Conservation (phyloP, 2,113 vertebrate species). For the Heterochromis multidens region DNA sequence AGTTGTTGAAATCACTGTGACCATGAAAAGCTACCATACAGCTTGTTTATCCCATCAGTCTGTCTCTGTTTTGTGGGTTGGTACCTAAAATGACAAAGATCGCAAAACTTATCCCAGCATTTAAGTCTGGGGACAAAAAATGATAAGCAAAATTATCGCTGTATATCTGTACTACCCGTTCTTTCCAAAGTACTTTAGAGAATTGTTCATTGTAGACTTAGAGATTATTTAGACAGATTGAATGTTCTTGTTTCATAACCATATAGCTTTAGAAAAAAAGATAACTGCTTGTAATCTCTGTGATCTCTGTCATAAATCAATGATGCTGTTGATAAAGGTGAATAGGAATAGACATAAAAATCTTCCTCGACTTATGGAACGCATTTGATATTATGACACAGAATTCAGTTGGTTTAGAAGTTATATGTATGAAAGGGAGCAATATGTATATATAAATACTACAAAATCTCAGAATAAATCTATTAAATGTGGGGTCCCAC, state of each 20-base stretch:
- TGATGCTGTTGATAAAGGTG: neutral
- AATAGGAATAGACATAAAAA: neutral
- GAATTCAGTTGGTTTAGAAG: no score
- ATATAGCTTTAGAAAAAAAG: neutral
- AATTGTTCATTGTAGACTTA: neutral
- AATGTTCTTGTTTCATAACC: neutral
- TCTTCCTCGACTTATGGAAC: no score
- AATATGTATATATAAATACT: neutral
- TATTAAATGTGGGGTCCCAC: neutral
- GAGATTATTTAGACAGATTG: neutral
- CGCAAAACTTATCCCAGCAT: neutral
- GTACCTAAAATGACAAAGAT: neutral
- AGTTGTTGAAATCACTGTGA: neutral
- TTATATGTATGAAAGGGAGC: neutral
- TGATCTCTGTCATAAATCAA: no score
- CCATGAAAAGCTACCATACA: neutral
- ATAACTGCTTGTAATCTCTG: neutral
- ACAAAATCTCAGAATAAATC: neutral
- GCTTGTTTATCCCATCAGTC: neutral
- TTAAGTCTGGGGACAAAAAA: neutral
- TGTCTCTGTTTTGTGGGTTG: no score
- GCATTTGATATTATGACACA: no score
- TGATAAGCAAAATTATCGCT: neutral
- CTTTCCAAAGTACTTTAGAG: neutral
- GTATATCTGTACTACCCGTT: neutral